Conservation (phyloP, 2,888 invertebrate species). For the Lasioglossum oenotherae region DNA sequence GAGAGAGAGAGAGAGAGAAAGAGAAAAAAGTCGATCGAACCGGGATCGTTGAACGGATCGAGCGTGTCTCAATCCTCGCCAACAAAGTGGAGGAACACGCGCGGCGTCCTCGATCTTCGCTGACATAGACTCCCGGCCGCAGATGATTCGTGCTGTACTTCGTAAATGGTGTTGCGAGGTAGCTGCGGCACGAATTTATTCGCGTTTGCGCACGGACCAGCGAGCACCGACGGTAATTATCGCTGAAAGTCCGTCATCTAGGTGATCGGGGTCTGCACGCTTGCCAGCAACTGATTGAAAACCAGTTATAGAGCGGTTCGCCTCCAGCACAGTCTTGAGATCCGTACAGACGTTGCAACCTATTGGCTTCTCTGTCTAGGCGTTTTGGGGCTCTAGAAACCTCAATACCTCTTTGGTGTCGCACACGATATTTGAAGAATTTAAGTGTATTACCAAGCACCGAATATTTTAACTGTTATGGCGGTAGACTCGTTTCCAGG, state of each 20-base stretch:
- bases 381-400: too few species aligned
- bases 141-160: constrained; percentile 4
- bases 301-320: constrained; percentile 47
- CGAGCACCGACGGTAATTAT: constrained; percentile 32
- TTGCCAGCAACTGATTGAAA: constrained; percentile 50
- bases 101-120: constrained; percentile 11
- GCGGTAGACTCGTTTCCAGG: too few species aligned
- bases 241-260: constrained; percentile 38
- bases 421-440: too few species aligned
- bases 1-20: not conserved
- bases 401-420: too few species aligned
- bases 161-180: not conserved
- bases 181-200: not conserved
- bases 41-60: constrained; percentile 12
- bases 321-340: not conserved
- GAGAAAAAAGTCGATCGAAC: constrained; percentile 11
- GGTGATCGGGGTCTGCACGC: constrained; percentile 29
- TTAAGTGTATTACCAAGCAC: too few species aligned
- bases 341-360: too few species aligned
- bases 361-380: too few species aligned
- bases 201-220: not conserved
- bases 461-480: too few species aligned
- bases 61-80: constrained; percentile 25
- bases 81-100: constrained; percentile 25
- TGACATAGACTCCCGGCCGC: not conserved